Percentiles rank a stretch among this genome's conserved stretches.
Conservation (phyloP, 2,888 invertebrate genomes). For the Tipula vernalis region DNA sequence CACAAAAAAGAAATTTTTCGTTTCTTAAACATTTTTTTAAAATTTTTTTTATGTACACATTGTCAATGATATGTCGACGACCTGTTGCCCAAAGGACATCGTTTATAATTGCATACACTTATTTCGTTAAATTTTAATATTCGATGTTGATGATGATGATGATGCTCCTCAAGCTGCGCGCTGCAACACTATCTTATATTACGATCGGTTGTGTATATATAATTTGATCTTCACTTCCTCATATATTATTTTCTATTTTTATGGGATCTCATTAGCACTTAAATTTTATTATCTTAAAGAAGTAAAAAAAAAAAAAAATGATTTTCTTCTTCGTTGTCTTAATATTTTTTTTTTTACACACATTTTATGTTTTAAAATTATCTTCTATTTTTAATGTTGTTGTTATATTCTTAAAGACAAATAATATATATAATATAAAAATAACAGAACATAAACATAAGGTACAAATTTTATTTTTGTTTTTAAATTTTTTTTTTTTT, state of each 20-base stretch:
- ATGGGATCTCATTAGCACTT: constrained; percentile 10
- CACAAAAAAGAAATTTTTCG: not conserved
- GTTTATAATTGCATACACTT: not conserved
- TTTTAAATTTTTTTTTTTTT: not conserved
- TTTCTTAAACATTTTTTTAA: not conserved
- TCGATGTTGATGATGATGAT: not conserved
- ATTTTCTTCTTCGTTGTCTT: not conserved
- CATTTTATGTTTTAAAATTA: constrained; percentile 5
- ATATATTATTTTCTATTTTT: constrained; percentile 10
- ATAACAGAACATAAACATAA: not conserved
- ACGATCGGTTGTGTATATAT: constrained; percentile 9
- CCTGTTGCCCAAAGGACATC: not conserved
- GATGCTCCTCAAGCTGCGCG: not conserved
- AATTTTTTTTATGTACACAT: not conserved
- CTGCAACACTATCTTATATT: not conserved
- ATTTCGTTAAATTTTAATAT: not conserved
- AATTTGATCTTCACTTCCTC: constrained; percentile 10
- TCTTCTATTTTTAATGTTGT: constrained; percentile 7
- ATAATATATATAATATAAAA: not conserved
- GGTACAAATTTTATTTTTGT: not conserved
- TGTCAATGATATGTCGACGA: not conserved
- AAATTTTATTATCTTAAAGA: constrained; percentile 10
- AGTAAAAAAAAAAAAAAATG: not conserved
- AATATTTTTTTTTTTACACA: not conserved
- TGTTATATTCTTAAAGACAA: not conserved